Evolutionary conservation across 2,888 invertebrate species (phyloP).

Genomic region (Endotricha flammealis): DNA sequence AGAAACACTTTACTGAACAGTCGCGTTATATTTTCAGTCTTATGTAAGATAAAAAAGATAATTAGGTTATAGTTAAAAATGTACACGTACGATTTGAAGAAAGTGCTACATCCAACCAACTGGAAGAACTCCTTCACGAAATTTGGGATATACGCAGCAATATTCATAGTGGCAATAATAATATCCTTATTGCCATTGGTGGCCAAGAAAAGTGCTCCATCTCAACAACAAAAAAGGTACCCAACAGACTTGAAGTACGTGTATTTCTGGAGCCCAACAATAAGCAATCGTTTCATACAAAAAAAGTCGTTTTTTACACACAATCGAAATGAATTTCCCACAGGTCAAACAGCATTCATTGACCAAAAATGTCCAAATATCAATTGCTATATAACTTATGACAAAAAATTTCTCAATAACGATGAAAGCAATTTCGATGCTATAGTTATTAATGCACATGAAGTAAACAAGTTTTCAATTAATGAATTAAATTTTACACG

Average conservation of each 20-base stretch:
- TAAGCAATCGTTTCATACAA: too few species aligned
- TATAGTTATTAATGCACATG: constrained; percentile 46
- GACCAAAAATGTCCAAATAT: constrained; percentile 49
- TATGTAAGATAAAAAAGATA: constrained; percentile 5
- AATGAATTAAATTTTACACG: constrained; percentile 34
- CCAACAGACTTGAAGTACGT: constrained; percentile 60
- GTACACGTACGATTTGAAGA: constrained; percentile 40
- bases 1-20: constrained; percentile 1
- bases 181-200: constrained; percentile 39
- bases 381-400: constrained; percentile 60
- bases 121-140: constrained; percentile 30
- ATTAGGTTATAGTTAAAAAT: constrained; percentile 15
- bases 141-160: constrained; percentile 26
- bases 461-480: constrained; percentile 32
- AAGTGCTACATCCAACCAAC: constrained; percentile 39
- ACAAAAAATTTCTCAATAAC: constrained; percentile 33
- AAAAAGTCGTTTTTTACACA: constrained; percentile 19
- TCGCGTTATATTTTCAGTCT: neutral
- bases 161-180: constrained; percentile 27
- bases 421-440: constrained; percentile 52
- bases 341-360: constrained; percentile 49
- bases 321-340: constrained; percentile 24
- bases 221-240: constrained; percentile 26
- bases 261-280: constrained; percentile 46
- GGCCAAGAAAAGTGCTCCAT: constrained; percentile 14